Evolutionary conservation across 2,797 vertebrate species (phyloP).

Genomic region (Borostomias antarcticus): DNA sequence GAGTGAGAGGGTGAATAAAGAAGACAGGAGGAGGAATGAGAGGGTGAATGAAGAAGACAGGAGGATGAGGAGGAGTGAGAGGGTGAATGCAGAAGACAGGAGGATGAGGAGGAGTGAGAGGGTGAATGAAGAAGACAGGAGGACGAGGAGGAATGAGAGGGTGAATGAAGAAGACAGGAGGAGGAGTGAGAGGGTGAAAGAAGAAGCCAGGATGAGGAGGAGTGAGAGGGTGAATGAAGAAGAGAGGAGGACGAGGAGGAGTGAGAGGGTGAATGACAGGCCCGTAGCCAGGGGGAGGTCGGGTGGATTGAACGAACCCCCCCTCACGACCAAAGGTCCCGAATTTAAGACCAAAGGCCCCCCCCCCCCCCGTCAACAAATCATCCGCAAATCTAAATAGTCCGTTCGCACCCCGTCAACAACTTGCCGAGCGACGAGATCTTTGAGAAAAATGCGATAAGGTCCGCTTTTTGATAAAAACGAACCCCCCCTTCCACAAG

Average conservation of each 20-base stretch:
- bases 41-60: constrained; percentile 21
- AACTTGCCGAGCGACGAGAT: no score
- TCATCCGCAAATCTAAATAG: no score
- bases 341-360: no score
- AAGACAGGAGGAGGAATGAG: constrained; percentile 42
- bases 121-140: not conserved
- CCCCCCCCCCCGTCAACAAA: no score
- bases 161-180: constrained; percentile 46
- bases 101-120: no score
- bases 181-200: constrained; percentile 32
- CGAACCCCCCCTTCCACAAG: no score
- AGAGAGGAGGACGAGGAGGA: not conserved
- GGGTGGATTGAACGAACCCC: no score
- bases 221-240: not conserved
- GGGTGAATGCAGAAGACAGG: not conserved
- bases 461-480: no score
- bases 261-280: not conserved
- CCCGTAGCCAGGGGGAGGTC: not conserved
- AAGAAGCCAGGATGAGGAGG: not conserved
- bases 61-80: not conserved
- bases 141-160: constrained; percentile 18
- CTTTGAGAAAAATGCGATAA: no score
- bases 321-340: no score
- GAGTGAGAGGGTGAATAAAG: constrained; percentile 39
- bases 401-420: no score